A percentile compares a stretch with the other conserved stretches of the same genome.
Conservation (phyloP, 2,113 vertebrate species). For the Percopsis transmontana region DNA sequence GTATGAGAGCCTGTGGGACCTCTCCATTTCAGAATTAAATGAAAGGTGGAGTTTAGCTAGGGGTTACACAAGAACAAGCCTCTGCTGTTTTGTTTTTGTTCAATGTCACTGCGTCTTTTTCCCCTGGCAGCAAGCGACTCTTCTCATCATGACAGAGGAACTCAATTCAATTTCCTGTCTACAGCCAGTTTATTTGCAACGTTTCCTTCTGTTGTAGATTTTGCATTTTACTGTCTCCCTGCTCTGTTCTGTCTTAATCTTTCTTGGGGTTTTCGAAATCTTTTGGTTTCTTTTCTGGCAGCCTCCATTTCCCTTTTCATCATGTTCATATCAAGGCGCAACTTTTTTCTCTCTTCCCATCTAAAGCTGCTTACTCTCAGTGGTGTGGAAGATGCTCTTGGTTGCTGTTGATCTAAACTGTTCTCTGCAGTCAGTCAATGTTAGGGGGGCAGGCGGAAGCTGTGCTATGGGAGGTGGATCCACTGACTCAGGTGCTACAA, state of each 20-base stretch:
- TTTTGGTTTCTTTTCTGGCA: not conserved
- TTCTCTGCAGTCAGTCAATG: not conserved
- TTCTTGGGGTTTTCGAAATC: not conserved
- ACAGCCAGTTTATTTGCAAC: not conserved
- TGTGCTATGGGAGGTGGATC: not conserved
- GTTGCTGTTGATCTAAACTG: constrained; percentile 6
- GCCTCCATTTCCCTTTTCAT: constrained; percentile 10
- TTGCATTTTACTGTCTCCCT: not conserved
- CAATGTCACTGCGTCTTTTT: constrained; percentile 3
- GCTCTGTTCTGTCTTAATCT: constrained; percentile 3
- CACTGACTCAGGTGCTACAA: constrained; percentile 3
- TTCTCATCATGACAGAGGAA: constrained; percentile 10
- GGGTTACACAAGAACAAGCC: too few species aligned
- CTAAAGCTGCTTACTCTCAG: constrained; percentile 2
- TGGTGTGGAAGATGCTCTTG: constrained; percentile 11
- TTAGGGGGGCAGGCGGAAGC: not conserved
- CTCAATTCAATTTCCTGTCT: not conserved
- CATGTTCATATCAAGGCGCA: not conserved
- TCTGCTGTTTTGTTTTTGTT: constrained; percentile 3
- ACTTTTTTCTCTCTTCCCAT: constrained; percentile 5
- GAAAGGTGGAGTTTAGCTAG: too few species aligned
- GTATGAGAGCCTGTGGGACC: too few species aligned
- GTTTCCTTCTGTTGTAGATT: not conserved
- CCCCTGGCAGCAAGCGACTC: not conserved
- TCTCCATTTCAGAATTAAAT: too few species aligned